Conservation (phyloP, 2,113 vertebrate species). For the Eira barbara region DNA sequence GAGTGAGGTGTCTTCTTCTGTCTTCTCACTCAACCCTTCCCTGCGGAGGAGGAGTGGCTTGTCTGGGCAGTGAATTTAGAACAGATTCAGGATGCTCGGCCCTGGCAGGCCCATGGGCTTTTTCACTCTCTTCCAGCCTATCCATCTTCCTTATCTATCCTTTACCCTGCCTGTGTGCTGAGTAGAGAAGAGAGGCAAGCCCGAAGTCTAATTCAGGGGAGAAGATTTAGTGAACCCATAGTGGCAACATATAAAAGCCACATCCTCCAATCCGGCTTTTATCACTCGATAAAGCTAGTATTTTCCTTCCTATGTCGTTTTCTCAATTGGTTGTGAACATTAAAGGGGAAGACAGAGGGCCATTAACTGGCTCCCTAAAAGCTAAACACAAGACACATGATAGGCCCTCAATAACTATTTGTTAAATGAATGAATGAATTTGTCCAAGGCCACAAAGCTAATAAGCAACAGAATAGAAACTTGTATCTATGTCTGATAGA, state of each 20-base stretch:
- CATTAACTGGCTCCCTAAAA: neutral
- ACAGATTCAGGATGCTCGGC: neutral
- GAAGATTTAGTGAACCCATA: neutral
- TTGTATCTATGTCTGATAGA: neutral
- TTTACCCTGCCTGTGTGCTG: neutral
- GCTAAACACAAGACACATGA: neutral
- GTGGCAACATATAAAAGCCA: neutral
- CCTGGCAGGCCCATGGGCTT: neutral
- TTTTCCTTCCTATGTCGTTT: neutral
- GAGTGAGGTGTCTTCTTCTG: neutral
- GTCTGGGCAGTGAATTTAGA: neutral
- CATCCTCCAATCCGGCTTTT: neutral
- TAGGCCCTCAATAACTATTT: neutral
- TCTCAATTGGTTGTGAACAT: neutral
- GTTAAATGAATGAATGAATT: slow-evolving; percentile 31
- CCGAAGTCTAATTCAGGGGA: neutral
- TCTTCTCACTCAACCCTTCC: neutral
- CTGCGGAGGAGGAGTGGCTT: neutral
- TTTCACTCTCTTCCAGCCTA: neutral
- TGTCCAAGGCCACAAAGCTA: neutral
- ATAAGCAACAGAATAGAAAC: neutral
- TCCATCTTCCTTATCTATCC: neutral
- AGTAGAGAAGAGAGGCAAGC: neutral
- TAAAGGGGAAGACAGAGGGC: neutral
- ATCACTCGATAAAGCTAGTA: neutral